Percentiles rank a stretch among this genome's conserved stretches.
Conservation (phyloP, 2,113 vertebrate species). For the Mirounga angustirostris region DNA sequence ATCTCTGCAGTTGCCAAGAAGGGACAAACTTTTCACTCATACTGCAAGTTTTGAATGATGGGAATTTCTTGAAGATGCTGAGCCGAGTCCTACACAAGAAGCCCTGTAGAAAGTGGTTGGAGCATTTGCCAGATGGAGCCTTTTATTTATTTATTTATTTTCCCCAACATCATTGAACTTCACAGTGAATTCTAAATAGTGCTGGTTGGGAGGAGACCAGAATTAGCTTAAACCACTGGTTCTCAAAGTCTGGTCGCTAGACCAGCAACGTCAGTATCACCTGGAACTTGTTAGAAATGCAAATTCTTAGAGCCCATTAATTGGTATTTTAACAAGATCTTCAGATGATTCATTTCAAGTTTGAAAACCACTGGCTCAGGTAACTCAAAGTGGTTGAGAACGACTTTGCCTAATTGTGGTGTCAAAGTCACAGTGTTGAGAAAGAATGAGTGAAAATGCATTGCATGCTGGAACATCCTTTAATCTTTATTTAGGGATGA, state of each 20-base stretch:
- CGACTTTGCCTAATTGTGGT: not conserved
- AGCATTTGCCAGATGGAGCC: not conserved
- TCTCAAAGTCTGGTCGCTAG: not conserved
- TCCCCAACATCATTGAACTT: not conserved
- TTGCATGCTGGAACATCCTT: not conserved
- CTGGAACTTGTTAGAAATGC: not conserved
- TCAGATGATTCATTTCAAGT: not conserved
- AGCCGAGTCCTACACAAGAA: not conserved
- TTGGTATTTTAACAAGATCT: conserved; percentile 34
- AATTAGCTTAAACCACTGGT: not conserved
- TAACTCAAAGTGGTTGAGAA: conserved; percentile 41
- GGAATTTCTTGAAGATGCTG: not conserved
- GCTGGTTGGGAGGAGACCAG: not conserved
- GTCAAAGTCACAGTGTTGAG: not conserved
- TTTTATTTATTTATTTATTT: not conserved
- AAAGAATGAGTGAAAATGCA: not conserved
- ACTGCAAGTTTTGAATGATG: not conserved
- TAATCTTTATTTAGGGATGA: not conserved
- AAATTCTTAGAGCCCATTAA: not conserved
- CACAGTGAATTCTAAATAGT: not conserved
- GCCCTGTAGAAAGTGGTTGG: not conserved
- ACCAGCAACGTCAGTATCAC: not conserved
- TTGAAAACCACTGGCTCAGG: conserved; percentile 19
- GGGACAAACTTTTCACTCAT: not conserved
- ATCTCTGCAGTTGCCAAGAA: not conserved